Conservation (phyloP, 2,888 invertebrate species). For the Heliconius charithonia region DNA sequence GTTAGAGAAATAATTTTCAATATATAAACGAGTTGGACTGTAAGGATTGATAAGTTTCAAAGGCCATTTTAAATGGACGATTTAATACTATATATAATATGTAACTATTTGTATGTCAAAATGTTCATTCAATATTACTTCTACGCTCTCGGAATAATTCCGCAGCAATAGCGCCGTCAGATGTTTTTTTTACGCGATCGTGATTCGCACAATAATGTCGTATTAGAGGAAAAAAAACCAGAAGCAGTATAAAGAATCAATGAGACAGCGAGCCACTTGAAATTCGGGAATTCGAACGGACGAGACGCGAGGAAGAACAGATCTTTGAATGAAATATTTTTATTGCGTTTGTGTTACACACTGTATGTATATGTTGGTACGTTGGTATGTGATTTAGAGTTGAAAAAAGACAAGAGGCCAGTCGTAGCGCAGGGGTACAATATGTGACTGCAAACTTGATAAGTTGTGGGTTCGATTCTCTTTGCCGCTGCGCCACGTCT, state of each 20-base stretch:
- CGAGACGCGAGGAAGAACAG: constrained; percentile 34
- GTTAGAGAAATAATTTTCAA: constrained; percentile 15
- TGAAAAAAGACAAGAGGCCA: not conserved
- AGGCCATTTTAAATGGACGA: not conserved
- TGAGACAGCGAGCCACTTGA: constrained; percentile 43
- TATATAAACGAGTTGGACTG: constrained; percentile 19
- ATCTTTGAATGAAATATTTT: constrained; percentile 42
- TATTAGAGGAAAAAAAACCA: constrained; percentile 42
- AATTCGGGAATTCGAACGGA: constrained; percentile 45
- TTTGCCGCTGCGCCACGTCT: too few relatives aligned
- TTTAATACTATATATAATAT: not conserved
- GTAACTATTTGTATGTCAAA: not conserved
- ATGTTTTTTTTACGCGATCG: constrained; percentile 47
- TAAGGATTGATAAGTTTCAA: not conserved
- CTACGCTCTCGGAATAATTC: constrained; percentile 30
- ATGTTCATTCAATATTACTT: not conserved
- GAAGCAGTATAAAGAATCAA: constrained; percentile 43
- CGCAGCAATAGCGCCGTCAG: constrained; percentile 9
- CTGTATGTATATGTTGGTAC: not conserved
- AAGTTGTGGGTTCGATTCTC: too few relatives aligned
- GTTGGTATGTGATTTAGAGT: not conserved
- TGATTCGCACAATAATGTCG: constrained; percentile 48
- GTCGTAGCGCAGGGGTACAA: too few relatives aligned
- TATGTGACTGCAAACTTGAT: too few relatives aligned
- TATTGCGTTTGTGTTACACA: constrained; percentile 22